Evolutionary conservation across 2,113 vertebrate species (phyloP), one percentile per base, ranked within the genome.

Genomic region (Monopterus albus): DNA sequence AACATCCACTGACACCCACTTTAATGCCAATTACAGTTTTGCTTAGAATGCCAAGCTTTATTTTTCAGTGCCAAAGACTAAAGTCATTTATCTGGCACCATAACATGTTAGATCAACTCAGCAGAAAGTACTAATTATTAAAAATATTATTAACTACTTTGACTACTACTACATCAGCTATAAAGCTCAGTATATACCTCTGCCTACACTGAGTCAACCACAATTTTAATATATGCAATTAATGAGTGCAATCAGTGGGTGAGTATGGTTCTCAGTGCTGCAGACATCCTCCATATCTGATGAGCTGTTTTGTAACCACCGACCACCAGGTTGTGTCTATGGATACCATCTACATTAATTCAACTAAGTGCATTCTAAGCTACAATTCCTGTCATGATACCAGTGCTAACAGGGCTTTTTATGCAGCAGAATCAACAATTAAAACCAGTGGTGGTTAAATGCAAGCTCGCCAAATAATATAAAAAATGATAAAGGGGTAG

Each of bases 401-500:
- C 20, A 26, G 20, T 38, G 62, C 38, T 62, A 55, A 78, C 20
- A 38, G 25, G n/a, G 18, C 3, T 51, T 80, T 62, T 47, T 53
- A 76, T 51, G 45, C 1, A 52, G 51, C 20, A 59, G 33, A 73
- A 39, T 69, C 57, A 72, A 76, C 73, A 71, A 67, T 46, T 47
- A 42, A 60, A 51, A 45, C 21, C 56, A 42, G 39, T n/a, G n/a
- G 11, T 46, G 61, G 62, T 57, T 46, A 62, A 81, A 79, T 28
- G 47, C 64, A 61, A 57, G 56, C 75, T 50, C 53, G 61, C 29
- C 53, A 82, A 79, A 89, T 81, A 78, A 84, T 75, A 72, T 79
- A 66, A 73, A 82, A 81, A 57, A 75, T 75, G 80, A 84, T 81
- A 79, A 85, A 84, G 72, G 69, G 39, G 36, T 59, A 77, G 65